Evolutionary conservation across 2,797 vertebrate genomes (phyloP).

Genomic region (Scolopax rusticola): DNA sequence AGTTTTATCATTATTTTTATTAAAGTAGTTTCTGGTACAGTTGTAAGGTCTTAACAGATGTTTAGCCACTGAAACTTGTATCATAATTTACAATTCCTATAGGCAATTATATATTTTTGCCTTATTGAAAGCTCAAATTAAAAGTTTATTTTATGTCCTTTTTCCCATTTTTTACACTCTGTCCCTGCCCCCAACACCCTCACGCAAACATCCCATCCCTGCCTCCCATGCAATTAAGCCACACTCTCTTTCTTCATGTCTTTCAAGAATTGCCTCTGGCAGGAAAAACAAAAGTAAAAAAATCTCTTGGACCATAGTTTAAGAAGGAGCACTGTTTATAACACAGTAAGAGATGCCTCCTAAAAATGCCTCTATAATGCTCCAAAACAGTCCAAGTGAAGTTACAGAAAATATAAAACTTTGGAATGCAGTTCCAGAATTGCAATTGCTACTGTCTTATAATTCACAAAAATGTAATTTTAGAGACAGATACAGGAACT

Average conservation of each 20-base stretch:
- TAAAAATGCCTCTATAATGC: neutral
- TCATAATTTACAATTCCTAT: neutral
- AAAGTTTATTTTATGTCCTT: neutral
- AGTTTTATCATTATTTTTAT: neutral
- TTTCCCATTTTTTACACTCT: neutral
- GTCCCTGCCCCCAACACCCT: accelerated
- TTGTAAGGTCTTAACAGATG: neutral
- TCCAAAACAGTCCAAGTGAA: neutral
- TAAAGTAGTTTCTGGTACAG: neutral
- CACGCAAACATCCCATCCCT: accelerated
- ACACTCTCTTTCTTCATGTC: neutral
- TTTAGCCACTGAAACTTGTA: neutral
- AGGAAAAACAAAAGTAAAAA: neutral
- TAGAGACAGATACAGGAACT: neutral
- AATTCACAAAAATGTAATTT: neutral
- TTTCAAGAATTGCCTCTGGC: neutral
- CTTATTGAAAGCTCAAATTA: neutral
- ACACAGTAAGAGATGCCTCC: neutral
- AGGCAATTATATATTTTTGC: neutral
- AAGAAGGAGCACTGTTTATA: neutral
- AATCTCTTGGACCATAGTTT: neutral
- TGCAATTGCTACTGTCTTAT: neutral
- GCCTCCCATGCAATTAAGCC: neutral
- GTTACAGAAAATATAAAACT: neutral
- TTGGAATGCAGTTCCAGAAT: neutral